Base-by-base conservation (phyloP, 2,888 invertebrate species). In the Rosalia funebris region DNA sequence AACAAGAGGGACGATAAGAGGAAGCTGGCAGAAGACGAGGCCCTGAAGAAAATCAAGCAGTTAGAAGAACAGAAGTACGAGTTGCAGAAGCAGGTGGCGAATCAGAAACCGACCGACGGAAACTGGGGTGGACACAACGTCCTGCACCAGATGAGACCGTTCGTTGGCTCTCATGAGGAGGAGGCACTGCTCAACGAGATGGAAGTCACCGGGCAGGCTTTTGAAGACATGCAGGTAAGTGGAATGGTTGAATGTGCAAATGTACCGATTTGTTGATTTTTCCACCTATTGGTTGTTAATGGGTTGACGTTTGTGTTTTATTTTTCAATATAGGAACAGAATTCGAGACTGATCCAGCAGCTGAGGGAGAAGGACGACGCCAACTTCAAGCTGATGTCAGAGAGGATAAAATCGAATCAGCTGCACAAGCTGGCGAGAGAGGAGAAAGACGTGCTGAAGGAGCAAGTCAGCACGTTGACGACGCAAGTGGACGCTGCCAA, bases 141-240 rank as follows among this genome's bases (percentile, higher is more conserved):
- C 4, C 71, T 84, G 68, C 85, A 86, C 73, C 88, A 87, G 77
- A 83, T 87, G 16, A 77, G 90, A 19, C 89, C 90, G 0, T 91
- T 91, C 76, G 90, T 89, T 0, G 90, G 90, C 1, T 90, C 90
- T 0, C 89, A 89, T 75, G 96, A 98, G 80, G 98, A 98, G 81
- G 98, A 98, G 77, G 96, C 97, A 0, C 84, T 99, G 48, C 84
- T 98, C 11, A 98, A 95, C 79, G 99, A 99, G 83, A 98, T 99
- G 96, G 98, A 99, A 80, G 96, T 97, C 1, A 99, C 98, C 0
- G 98, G 98, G 0, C 98, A 98, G 81, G 98, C 98, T 0, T 97
- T 97, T 78, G 98, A 99, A 80, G 98, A 99, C 77, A 97, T 98
- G 96, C 98, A 98, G 83, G 78, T 71, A 48, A 63, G 41, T 34